phyloP scores from a whole-genome alignment of 2,888 invertebrate genomes.

The Selenia dentaria region DNA sequence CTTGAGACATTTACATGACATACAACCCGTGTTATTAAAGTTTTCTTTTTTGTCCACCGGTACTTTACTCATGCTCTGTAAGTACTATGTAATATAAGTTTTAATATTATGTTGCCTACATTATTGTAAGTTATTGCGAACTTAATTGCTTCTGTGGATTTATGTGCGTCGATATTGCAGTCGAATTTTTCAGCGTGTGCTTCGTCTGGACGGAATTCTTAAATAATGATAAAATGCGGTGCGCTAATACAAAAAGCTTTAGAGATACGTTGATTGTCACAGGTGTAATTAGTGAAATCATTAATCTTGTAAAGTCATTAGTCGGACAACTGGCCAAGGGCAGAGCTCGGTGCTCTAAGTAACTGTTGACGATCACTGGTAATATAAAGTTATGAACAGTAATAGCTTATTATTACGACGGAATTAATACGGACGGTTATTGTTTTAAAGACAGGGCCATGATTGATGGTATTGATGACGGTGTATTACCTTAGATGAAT shows the following conservation, averaged over 20 bases:
- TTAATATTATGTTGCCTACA: constrained; percentile 44
- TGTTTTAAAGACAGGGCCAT: constrained; percentile 75
- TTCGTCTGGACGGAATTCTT: constrained; percentile 33
- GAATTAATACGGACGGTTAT: constrained; percentile 73
- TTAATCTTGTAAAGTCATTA: constrained; percentile 77
- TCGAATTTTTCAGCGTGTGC: constrained; percentile 28
- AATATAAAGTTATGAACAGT: constrained; percentile 68
- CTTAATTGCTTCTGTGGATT: constrained; percentile 49
- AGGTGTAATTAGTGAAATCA: constrained; percentile 77
- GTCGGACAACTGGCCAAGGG: constrained; percentile 71
- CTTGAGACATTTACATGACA: constrained; percentile 56
- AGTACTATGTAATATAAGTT: constrained; percentile 72
- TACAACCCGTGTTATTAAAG: constrained; percentile 63
- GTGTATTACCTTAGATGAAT: constrained; percentile 20
- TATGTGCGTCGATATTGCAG: constrained; percentile 15
- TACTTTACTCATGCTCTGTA: constrained; percentile 69
- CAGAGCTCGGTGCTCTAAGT: constrained; percentile 56
- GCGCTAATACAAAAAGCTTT: constrained; percentile 61
- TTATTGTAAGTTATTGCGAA: constrained; percentile 39
- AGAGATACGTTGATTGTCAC: constrained; percentile 75
- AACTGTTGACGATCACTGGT: constrained; percentile 72
- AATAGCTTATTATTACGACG: constrained; percentile 73
- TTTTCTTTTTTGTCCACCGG: constrained; percentile 69
- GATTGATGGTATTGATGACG: constrained; percentile 68
- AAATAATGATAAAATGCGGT: constrained; percentile 29